A percentile compares a stretch with the other conserved stretches of the same genome.
phyloP scores from a whole-genome alignment of 2,888 invertebrate genomes.

The Ormyrus nitidulus region DNA sequence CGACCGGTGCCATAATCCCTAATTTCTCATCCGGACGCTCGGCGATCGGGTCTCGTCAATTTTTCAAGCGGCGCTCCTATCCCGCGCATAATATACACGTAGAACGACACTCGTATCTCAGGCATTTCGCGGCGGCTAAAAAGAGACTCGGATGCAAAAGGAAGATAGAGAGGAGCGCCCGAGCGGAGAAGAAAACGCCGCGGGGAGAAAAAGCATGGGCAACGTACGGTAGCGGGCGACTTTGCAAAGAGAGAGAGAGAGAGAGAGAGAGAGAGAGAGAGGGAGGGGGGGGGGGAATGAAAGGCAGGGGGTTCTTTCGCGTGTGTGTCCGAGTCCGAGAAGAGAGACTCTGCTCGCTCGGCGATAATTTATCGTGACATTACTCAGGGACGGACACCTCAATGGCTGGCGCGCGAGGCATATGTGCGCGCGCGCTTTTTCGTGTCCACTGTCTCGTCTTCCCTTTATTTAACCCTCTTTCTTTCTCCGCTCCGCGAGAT shows the following conservation, averaged over 20 bases:
- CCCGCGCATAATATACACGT: no score
- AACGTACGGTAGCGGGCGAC: not conserved
- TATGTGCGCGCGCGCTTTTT: constrained; percentile 55
- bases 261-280: constrained; percentile 22
- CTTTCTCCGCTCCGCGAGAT: not conserved
- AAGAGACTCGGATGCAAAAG: constrained; percentile 26
- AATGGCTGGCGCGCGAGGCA: constrained; percentile 62
- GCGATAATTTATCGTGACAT: constrained; percentile 72
- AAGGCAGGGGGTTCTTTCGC: constrained; percentile 39
- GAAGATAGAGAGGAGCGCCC: not conserved
- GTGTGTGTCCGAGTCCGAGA: constrained; percentile 50
- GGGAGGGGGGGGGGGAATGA: not conserved
- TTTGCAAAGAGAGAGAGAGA: not conserved
- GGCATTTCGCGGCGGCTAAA: not conserved
- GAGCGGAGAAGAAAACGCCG: not conserved
- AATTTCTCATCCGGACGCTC: not conserved
- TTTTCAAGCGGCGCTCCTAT: no score
- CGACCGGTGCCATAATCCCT: not conserved
- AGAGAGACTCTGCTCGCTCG: constrained; percentile 39
- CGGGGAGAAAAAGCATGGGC: not conserved
- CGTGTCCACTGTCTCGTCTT: constrained; percentile 38
- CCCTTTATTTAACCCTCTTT: constrained; percentile 52
- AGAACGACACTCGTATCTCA: no score
- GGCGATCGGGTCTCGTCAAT: not conserved
- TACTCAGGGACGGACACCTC: constrained; percentile 72